phyloP scores from a whole-genome alignment of 2,888 invertebrate species.

The Galerucella nymphaeae region DNA sequence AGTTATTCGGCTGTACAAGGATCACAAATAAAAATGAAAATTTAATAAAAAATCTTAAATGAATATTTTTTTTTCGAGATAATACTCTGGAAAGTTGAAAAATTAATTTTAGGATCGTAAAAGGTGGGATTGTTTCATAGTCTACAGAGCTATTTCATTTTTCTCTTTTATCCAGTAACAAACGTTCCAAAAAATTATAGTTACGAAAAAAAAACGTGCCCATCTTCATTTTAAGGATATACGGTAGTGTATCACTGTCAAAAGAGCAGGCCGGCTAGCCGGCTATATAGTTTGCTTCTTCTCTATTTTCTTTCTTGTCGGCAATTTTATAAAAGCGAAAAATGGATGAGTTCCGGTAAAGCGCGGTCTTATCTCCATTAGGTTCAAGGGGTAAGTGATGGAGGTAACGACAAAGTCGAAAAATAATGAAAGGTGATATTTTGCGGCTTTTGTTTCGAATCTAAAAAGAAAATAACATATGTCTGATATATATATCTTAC shows the following conservation, averaged over 20 bases:
- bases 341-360: conserved; percentile 34
- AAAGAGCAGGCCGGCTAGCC: conserved; percentile 27
- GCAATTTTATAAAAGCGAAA: conserved; percentile 35
- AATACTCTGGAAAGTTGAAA: background rate
- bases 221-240: too few relatives aligned
- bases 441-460: conserved; percentile 6
- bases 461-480: conserved; percentile 8
- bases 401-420: conserved; percentile 28
- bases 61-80: too few relatives aligned
- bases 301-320: conserved; percentile 34
- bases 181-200: too few relatives aligned
- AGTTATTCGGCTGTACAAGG: too few relatives aligned
- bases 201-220: too few relatives aligned
- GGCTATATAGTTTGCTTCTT: conserved; percentile 33
- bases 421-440: conserved; percentile 34
- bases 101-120: too few relatives aligned
- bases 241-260: conserved; percentile 44
- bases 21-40: too few relatives aligned
- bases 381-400: conserved; percentile 29
- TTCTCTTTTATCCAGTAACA: too few relatives aligned
- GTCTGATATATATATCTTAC: background rate
- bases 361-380: conserved; percentile 35
- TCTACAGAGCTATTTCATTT: too few relatives aligned
- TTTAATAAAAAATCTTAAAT: too few relatives aligned
- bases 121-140: too few relatives aligned